These are phyloP conservation scores for Parochlus steinenii DNA, from an alignment of 2,888 invertebrate species.

Conservation along the genomic window DNA sequence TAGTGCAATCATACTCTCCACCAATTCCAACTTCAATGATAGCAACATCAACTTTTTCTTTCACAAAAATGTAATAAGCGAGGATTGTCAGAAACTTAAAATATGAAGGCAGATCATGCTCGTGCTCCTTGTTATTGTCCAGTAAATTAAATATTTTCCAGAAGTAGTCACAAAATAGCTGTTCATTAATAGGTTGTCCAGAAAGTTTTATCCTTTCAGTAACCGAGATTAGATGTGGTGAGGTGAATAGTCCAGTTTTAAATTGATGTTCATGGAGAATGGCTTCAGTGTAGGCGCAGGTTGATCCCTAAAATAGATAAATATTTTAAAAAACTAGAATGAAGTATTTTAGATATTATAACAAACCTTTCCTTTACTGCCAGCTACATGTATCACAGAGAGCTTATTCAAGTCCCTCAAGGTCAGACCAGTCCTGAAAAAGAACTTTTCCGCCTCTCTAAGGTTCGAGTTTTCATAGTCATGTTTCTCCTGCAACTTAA, in stretches of 20 bases:
- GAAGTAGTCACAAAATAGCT: conserved; percentile 62
- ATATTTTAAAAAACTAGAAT: background rate
- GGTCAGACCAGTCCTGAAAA: conserved; percentile 44
- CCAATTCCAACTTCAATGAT: conserved; percentile 97
- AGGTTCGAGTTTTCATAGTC: conserved; percentile 28
- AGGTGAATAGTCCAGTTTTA: conserved; percentile 87
- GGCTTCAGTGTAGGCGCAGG: conserved; percentile 82
- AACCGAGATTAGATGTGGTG: conserved; percentile 86
- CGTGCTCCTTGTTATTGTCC: conserved; percentile 33
- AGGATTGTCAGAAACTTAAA: conserved; percentile 88
- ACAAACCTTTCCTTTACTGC: conserved; percentile 85
- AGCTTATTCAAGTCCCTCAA: conserved; percentile 50
- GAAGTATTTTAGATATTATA: background rate
- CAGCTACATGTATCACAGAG: conserved; percentile 85
- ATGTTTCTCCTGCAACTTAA: conserved; percentile 16
- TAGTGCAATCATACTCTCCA: conserved; percentile 86
- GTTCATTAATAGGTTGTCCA: conserved; percentile 58
- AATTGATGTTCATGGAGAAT: conserved; percentile 70
- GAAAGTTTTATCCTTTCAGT: conserved; percentile 82
- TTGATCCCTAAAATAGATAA: conserved; percentile 47
- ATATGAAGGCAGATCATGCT: conserved; percentile 74
- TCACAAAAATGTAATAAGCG: conserved; percentile 74
- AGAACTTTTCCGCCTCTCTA: conserved; percentile 38
- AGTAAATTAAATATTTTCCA: conserved; percentile 60
- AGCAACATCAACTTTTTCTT: conserved; percentile 77